phyloP scores from a whole-genome alignment of 2,113 vertebrate species.

The Mola mola region DNA sequence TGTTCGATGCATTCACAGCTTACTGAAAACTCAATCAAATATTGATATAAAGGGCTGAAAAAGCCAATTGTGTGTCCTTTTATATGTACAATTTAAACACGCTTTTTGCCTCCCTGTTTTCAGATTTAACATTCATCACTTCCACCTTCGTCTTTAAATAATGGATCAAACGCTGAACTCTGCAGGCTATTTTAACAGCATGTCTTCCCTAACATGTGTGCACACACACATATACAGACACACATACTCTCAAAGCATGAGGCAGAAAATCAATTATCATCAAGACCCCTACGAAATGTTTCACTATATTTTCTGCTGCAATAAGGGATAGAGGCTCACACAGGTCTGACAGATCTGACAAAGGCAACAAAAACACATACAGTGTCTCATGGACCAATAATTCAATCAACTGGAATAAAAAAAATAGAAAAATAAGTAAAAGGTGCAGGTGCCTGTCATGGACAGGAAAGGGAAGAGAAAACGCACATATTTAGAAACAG shows the following conservation, averaged over 20 bases:
- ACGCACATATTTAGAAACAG: neutral
- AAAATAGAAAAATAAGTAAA: too few relatives aligned
- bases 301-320: constrained; percentile 45
- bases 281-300: constrained; percentile 54
- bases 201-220: too few relatives aligned
- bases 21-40: too few relatives aligned
- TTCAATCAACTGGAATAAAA: too few relatives aligned
- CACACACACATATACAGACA: constrained; percentile 15
- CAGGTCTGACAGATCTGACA: constrained; percentile 41
- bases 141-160: constrained; percentile 55
- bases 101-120: too few relatives aligned
- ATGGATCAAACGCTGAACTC: constrained; percentile 64
- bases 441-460: constrained; percentile 1
- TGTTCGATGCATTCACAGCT: too few relatives aligned
- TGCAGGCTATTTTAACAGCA: constrained; percentile 50
- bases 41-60: too few relatives aligned
- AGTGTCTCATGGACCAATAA: constrained; percentile 11
- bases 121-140: constrained; percentile 49
- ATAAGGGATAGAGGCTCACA: constrained; percentile 10
- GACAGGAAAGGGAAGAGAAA: neutral
- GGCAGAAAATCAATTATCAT: constrained; percentile 70
- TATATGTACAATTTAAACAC: too few relatives aligned
- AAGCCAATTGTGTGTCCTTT: too few relatives aligned
- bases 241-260: constrained; percentile 26
- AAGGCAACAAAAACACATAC: constrained; percentile 23